phyloP scores from a whole-genome alignment of 2,888 invertebrate species.

The Taphrorychus bicolor region DNA sequence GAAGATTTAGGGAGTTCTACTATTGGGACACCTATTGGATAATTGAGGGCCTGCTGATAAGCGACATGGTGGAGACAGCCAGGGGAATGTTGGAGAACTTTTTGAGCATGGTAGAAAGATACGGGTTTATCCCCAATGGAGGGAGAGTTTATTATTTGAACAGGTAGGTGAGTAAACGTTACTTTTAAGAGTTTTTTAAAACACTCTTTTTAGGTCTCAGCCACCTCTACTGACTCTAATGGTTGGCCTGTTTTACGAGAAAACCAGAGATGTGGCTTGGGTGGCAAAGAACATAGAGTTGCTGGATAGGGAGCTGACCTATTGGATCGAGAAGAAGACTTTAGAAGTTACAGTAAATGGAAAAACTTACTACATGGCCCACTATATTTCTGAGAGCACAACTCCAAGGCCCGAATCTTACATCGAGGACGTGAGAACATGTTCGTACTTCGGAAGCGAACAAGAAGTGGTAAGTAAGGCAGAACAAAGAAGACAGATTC shows the following conservation, averaged over 20 bases:
- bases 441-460: conserved; percentile 58
- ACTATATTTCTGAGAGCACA: conserved; percentile 67
- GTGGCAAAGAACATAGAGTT: conserved; percentile 64
- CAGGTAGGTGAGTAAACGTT: conserved; percentile 53
- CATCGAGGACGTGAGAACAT: conserved; percentile 67
- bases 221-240: conserved; percentile 77
- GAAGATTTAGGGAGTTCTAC: conserved; percentile 77
- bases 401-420: conserved; percentile 80
- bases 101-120: conserved; percentile 68
- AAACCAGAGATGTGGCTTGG: conserved; percentile 68
- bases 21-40: conserved; percentile 93
- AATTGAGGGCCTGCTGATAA: conserved; percentile 77
- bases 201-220: conserved; percentile 63
- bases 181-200: background rate
- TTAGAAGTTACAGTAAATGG: conserved; percentile 63
- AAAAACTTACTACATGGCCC: conserved; percentile 63
- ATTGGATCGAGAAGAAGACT: conserved; percentile 69
- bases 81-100: conserved; percentile 80
- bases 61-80: conserved; percentile 77
- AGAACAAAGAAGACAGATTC: too few species aligned
- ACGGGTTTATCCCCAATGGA: conserved; percentile 63
- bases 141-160: conserved; percentile 75
- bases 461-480: conserved; percentile 53
- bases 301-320: conserved; percentile 70
- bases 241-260: conserved; percentile 73